Evolutionary conservation across 1,140 invertebrate genomes (phyloP).

Genomic region (Pogonomyrmex barbatus): DNA sequence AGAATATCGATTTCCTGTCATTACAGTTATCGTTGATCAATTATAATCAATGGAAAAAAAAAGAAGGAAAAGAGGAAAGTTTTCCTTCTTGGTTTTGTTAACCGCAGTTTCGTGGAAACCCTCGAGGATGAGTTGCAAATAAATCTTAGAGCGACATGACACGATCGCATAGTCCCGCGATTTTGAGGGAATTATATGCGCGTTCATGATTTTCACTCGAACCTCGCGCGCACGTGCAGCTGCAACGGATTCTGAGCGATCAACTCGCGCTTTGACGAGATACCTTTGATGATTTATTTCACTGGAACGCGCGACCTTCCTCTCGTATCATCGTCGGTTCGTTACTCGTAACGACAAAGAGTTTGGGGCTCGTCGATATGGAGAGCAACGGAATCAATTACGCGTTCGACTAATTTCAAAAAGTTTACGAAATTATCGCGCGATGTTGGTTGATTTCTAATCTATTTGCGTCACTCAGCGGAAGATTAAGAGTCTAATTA

Average conservation of each 20-base stretch:
- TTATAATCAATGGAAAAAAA: not conserved
- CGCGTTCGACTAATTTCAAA: conserved; percentile 66
- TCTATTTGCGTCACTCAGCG: not conserved
- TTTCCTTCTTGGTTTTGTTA: conserved; percentile 2
- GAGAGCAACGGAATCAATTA: conserved; percentile 46
- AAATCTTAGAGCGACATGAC: conserved; percentile 1
- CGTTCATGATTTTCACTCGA: conserved; percentile 35
- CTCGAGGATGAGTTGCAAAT: not conserved
- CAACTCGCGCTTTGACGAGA: conserved; percentile 50
- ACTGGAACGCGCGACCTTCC: conserved; percentile 37
- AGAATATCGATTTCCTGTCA: not conserved
- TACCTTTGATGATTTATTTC: conserved; percentile 58
- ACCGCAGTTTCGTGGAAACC: not conserved
- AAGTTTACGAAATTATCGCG: conserved; percentile 56
- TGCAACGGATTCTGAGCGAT: conserved; percentile 17
- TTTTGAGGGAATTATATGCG: conserved; percentile 49
- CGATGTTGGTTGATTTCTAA: not conserved
- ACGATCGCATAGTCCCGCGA: not conserved
- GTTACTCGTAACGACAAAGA: conserved; percentile 45
- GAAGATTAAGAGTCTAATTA: conserved; percentile 40
- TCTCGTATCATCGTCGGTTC: conserved; percentile 32
- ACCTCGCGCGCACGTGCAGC: conserved; percentile 1
- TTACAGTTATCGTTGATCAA: not conserved
- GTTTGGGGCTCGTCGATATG: not conserved
- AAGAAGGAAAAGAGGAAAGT: not conserved